phyloP scores from a whole-genome alignment of 2,113 vertebrate genomes.

The Galemys pyrenaicus region DNA sequence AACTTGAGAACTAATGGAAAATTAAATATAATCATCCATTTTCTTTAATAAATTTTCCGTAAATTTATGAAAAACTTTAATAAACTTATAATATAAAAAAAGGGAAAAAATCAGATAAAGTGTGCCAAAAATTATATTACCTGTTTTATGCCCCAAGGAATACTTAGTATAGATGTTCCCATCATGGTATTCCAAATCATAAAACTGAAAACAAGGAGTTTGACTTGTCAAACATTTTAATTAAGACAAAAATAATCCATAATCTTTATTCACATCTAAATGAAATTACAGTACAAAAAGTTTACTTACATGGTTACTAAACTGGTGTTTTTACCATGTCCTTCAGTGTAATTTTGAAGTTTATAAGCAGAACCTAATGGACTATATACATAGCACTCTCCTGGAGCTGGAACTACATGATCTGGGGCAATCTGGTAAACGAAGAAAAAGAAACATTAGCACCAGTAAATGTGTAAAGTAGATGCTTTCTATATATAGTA shows the following conservation, averaged over 20 bases:
- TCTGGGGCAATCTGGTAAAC: constrained; percentile 92
- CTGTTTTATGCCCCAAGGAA: constrained; percentile 99
- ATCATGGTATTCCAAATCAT: constrained; percentile 99
- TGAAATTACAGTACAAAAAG: constrained; percentile 28
- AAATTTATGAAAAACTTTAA: background rate
- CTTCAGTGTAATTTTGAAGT: constrained; percentile 87
- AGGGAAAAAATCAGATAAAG: constrained; percentile 20
- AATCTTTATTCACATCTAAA: constrained; percentile 36
- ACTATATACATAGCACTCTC: constrained; percentile 95
- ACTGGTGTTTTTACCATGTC: constrained; percentile 92
- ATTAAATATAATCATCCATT: background rate
- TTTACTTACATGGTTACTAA: constrained; percentile 95
- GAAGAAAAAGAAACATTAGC: background rate
- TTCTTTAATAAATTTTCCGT: background rate
- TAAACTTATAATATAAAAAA: background rate
- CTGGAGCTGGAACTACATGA: constrained; percentile 93
- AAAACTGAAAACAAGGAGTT: constrained; percentile 87
- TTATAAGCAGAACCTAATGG: constrained; percentile 96
- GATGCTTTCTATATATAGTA: background rate
- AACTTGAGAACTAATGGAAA: background rate
- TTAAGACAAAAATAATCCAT: constrained; percentile 3
- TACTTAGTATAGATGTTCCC: constrained; percentile 98
- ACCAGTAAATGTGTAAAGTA: background rate
- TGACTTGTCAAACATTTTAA: background rate
- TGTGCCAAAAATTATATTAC: constrained; percentile 81